Evolutionary conservation across 2,797 vertebrate genomes (phyloP).

Genomic region (Chelon auratus): DNA sequence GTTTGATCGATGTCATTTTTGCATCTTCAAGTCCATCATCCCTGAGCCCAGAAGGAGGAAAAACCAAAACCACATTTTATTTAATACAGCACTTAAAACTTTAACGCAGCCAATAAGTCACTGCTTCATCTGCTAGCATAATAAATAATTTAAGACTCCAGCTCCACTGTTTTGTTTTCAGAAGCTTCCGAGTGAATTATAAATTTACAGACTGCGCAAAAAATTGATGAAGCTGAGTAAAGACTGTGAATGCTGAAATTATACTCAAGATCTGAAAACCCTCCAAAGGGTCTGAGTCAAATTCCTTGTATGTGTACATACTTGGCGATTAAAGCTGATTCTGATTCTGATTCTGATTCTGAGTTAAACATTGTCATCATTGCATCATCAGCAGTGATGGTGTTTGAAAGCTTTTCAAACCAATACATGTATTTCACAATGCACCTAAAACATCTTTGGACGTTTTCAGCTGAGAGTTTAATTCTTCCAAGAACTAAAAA

Average conservation of each 20-base stretch:
- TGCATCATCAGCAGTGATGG: slow-evolving; percentile 1
- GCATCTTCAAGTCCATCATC: too few relatives aligned
- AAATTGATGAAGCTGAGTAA: background rate
- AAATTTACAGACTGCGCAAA: background rate
- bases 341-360: too few relatives aligned
- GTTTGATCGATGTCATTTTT: too few relatives aligned
- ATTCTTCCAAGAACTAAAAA: slow-evolving; percentile 9
- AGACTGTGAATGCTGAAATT: too few relatives aligned
- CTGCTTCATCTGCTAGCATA: background rate
- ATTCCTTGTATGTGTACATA: too few relatives aligned
- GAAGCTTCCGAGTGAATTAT: background rate
- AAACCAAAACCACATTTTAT: too few relatives aligned
- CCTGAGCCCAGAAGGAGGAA: too few relatives aligned
- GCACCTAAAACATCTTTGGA: background rate
- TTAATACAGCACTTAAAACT: too few relatives aligned
- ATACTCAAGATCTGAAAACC: slow-evolving; percentile 14
- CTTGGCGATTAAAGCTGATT: too few relatives aligned
- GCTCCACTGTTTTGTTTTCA: background rate
- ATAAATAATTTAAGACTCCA: background rate
- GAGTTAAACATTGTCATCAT: background rate
- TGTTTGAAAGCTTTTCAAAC: slow-evolving; percentile 8
- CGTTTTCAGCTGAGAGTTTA: slow-evolving; percentile 1
- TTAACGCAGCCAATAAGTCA: background rate
- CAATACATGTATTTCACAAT: background rate
- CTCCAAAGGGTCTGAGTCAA: slow-evolving; percentile 5